Conservation (phyloP, 2,888 invertebrate species). For the Campoplex capitator region DNA sequence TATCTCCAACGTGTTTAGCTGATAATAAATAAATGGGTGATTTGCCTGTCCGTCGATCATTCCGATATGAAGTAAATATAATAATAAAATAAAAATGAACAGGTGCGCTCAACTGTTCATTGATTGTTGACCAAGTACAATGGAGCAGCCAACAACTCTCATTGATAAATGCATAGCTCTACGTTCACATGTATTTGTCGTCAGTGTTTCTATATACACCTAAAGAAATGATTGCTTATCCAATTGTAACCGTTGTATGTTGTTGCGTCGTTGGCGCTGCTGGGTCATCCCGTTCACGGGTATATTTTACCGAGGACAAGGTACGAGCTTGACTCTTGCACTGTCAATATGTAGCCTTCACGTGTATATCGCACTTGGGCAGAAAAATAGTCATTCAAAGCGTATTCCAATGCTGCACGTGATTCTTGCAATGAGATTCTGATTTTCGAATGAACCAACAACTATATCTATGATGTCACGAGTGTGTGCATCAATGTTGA, state of each 20-base stretch:
- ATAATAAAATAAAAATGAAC: constrained; percentile 38
- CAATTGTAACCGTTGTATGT: constrained; percentile 42
- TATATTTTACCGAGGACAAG: constrained; percentile 35
- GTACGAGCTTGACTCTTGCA: constrained; percentile 46
- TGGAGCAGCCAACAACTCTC: constrained; percentile 27
- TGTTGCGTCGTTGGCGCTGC: constrained; percentile 24
- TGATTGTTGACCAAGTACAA: constrained; percentile 42
- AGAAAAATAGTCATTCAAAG: background rate
- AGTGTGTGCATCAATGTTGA: background rate
- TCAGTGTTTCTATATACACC: constrained; percentile 20
- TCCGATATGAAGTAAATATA: constrained; percentile 18
- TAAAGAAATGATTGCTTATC: constrained; percentile 42
- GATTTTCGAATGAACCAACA: background rate
- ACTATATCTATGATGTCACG: background rate
- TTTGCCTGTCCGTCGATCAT: constrained; percentile 29
- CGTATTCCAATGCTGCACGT: background rate
- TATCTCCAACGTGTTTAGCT: background rate
- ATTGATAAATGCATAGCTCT: constrained; percentile 30
- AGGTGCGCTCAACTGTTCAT: constrained; percentile 51
- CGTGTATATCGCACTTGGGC: background rate
- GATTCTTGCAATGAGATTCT: background rate
- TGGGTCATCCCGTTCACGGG: constrained; percentile 37
- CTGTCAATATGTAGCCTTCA: constrained; percentile 6
- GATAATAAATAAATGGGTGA: constrained; percentile 8
- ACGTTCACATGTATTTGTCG: constrained; percentile 3